Percentiles rank a stretch among this genome's conserved stretches.
phyloP scores from a whole-genome alignment of 2,113 vertebrate genomes.

The Phrynocephalus versicolor region DNA sequence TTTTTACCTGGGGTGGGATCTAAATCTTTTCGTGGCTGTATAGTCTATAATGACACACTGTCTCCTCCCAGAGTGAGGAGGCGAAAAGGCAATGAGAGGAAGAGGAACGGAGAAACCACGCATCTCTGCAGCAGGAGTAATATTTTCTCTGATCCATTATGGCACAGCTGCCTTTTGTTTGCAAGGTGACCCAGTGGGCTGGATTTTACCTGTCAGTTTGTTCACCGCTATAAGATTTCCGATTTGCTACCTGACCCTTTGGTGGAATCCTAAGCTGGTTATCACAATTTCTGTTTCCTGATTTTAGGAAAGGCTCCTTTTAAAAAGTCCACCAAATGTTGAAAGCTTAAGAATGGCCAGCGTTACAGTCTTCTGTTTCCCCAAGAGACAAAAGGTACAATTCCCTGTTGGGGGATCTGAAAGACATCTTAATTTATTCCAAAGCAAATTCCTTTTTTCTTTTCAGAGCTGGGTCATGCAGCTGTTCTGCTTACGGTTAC shows the following conservation, averaged over 20 bases:
- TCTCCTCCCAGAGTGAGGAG: neutral
- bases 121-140: neutral
- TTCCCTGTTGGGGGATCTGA: neutral
- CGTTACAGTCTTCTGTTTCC: neutral
- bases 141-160: neutral
- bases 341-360: neutral
- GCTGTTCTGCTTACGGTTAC: neutral
- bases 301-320: neutral
- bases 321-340: neutral
- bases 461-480: neutral
- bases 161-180: conserved; percentile 1
- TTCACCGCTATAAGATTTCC: neutral
- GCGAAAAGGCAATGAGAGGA: neutral
- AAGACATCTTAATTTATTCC: neutral
- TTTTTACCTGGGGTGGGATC: conserved; percentile 24
- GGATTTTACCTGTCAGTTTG: neutral
- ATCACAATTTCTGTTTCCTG: neutral
- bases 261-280: neutral
- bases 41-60: neutral
- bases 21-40: conserved; percentile 8
- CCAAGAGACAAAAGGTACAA: neutral
- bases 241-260: neutral
- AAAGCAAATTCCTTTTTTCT: neutral
- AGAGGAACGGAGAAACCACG: no score
- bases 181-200: neutral